phyloP scores from a whole-genome alignment of 2,888 invertebrate genomes.

The Parascotia fuliginaria region DNA sequence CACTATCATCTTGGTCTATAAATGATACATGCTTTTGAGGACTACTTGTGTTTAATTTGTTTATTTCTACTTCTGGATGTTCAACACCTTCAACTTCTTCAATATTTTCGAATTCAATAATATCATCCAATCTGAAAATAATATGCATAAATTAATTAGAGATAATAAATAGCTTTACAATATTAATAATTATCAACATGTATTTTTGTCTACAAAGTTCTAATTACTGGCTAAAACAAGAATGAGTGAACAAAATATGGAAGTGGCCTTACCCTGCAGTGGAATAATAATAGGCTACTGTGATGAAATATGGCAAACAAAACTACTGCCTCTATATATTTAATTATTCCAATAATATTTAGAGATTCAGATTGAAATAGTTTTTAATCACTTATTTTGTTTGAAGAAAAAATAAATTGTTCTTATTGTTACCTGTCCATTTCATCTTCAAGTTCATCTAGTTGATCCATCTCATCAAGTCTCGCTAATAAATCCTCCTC shows the following conservation, averaged over 20 bases:
- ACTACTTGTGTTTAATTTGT: conserved; percentile 25
- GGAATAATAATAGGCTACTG: no score
- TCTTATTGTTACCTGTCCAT: conserved; percentile 68
- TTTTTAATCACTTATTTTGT: no score
- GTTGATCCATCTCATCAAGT: conserved; percentile 83
- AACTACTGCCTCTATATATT: no score
- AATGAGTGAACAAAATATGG: no score
- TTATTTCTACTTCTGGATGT: conserved; percentile 19
- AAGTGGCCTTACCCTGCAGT: no score
- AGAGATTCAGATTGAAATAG: no score
- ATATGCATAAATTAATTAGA: conserved; percentile 14
- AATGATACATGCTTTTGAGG: conserved; percentile 69
- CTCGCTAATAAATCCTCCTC: conserved; percentile 75
- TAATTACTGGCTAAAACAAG: no score
- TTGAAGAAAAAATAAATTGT: conserved; percentile 1
- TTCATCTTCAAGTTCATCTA: conserved; percentile 85
- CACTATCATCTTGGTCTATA: conserved; percentile 69
- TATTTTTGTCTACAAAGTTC: no score
- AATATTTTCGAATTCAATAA: conserved; percentile 56
- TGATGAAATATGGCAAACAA: no score
- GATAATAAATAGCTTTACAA: neutral
- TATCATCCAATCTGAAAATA: conserved; percentile 53
- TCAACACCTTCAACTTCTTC: conserved; percentile 41
- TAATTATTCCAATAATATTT: no score
- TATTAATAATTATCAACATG: no score